Evolutionary conservation across 92 coral and sea anemone genomes (phyloP).

Genomic region (Epizoanthus illoricatus): DNA sequence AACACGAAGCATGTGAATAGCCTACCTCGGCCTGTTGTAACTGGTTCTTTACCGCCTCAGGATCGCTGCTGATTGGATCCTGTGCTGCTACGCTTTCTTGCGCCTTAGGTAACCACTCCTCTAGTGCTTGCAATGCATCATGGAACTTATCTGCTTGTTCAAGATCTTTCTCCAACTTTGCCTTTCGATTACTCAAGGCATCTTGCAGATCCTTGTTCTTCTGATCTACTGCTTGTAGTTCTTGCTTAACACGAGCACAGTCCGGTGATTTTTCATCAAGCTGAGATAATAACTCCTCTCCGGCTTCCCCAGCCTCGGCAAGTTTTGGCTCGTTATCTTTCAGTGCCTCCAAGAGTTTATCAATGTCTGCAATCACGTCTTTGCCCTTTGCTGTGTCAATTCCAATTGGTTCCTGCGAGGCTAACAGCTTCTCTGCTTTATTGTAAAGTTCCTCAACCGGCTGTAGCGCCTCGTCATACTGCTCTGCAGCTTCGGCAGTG

Average conservation of each 20-base stretch:
- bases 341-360: slow-evolving; percentile 64
- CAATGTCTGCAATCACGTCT: slow-evolving; percentile 64
- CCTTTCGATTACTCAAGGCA: slow-evolving; percentile 54
- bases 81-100: slow-evolving; percentile 84
- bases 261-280: slow-evolving; percentile 81
- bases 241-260: slow-evolving; percentile 67
- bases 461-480: slow-evolving; percentile 63
- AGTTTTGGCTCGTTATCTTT: slow-evolving; percentile 68
- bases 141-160: slow-evolving; percentile 76
- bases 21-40: slow-evolving; percentile 90
- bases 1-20: neutral
- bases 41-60: slow-evolving; percentile 83
- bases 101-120: slow-evolving; percentile 79
- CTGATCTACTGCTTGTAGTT: slow-evolving; percentile 62
- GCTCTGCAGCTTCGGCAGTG: slow-evolving; percentile 67
- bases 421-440: slow-evolving; percentile 70
- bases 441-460: slow-evolving; percentile 79
- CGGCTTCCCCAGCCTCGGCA: slow-evolving; percentile 61
- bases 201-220: slow-evolving; percentile 73
- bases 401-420: slow-evolving; percentile 78
- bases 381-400: slow-evolving; percentile 70
- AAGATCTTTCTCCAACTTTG: slow-evolving; percentile 70
- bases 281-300: slow-evolving; percentile 60
- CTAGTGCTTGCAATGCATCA: slow-evolving; percentile 79
- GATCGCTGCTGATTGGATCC: slow-evolving; percentile 89